A percentile compares a stretch with the other conserved stretches of the same genome.
Conservation (phyloP, 1,140 invertebrate species). For the Drosophila truncata region DNA sequence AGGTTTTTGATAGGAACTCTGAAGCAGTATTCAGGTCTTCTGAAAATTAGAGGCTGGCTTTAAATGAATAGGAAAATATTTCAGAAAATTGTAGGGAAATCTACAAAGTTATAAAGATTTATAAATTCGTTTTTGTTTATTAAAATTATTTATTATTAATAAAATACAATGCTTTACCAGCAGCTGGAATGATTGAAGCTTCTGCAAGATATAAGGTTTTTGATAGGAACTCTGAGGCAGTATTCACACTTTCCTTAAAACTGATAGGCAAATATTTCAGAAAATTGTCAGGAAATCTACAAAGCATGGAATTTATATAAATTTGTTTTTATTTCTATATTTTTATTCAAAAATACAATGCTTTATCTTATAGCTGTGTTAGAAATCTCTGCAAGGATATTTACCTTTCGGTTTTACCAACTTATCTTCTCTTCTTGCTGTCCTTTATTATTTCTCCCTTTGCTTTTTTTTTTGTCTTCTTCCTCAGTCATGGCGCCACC, state of each 20-base stretch:
- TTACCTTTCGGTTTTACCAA: background rate
- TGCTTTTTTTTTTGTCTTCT: background rate
- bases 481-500: conserved; percentile 9
- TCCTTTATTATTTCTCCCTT: background rate
- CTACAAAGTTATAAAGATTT: too few relatives aligned
- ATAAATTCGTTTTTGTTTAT: too few relatives aligned
- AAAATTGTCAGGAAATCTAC: background rate
- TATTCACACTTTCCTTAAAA: too few relatives aligned
- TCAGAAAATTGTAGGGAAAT: background rate
- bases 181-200: background rate
- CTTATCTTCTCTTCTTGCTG: background rate
- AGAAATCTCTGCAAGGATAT: background rate
- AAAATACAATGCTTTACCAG: too few relatives aligned
- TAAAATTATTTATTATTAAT: too few relatives aligned
- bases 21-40: too few relatives aligned
- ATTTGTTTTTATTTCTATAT: background rate
- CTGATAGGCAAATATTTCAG: too few relatives aligned
- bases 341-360: background rate
- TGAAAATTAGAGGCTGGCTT: too few relatives aligned
- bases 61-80: too few relatives aligned
- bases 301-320: too few relatives aligned
- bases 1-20: background rate
- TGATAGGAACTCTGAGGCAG: background rate
- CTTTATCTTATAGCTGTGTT: background rate
- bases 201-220: background rate